phyloP scores from a whole-genome alignment of 2,888 invertebrate species.

The Amphimallon solstitiale region DNA sequence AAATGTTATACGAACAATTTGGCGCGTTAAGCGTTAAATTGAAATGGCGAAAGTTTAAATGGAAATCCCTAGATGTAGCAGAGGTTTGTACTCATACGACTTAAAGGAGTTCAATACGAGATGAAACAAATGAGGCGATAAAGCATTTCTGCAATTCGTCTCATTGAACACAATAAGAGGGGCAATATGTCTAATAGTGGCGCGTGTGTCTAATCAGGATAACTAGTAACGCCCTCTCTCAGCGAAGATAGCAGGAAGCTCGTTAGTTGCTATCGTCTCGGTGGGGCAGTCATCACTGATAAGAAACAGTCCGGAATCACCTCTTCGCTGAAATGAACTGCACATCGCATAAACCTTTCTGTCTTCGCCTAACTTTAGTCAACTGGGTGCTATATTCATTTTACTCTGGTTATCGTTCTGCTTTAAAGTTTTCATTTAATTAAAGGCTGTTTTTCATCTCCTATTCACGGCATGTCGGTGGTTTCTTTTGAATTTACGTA shows the following conservation, averaged over 20 bases:
- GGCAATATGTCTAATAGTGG: conserved; percentile 40
- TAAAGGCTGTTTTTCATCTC: conserved; percentile 13
- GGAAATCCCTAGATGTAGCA: neutral
- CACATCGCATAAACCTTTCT: conserved; percentile 48
- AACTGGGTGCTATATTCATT: conserved; percentile 26
- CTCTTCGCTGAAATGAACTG: conserved; percentile 29
- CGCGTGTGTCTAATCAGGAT: conserved; percentile 47
- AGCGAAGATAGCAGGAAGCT: conserved; percentile 53
- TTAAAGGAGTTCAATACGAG: conserved; percentile 4
- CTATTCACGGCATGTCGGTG: neutral
- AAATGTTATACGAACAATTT: conserved; percentile 9
- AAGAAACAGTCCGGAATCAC: conserved; percentile 43
- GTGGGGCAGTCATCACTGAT: conserved; percentile 57
- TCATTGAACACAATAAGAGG: conserved; percentile 33
- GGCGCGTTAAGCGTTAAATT: conserved; percentile 8
- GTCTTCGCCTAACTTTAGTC: conserved; percentile 27
- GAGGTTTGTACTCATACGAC: neutral
- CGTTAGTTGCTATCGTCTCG: conserved; percentile 58
- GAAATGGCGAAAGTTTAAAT: conserved; percentile 24
- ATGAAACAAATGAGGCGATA: conserved; percentile 24
- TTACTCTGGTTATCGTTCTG: conserved; percentile 6
- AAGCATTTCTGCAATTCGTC: conserved; percentile 32
- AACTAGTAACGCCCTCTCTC: conserved; percentile 44
- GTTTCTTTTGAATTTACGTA: conserved; percentile 2
- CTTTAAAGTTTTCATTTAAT: conserved; percentile 30